These are phyloP conservation scores for Pseudopipra pipra DNA, from an alignment of 2,113 vertebrate species.

Conservation along the genomic window DNA sequence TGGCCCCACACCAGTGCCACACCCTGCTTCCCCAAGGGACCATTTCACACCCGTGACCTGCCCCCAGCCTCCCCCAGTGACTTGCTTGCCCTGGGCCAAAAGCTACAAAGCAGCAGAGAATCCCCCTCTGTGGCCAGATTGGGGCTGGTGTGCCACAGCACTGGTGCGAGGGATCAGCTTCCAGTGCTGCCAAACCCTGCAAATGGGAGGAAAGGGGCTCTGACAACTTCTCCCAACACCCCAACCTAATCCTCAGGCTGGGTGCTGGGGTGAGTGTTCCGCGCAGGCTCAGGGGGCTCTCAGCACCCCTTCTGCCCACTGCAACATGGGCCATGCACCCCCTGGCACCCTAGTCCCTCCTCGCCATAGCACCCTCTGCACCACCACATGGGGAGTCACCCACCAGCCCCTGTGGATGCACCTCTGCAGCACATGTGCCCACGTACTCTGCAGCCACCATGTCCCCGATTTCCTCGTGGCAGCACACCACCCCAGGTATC, in stretches of 20 bases:
- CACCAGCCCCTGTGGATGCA: too few relatives aligned
- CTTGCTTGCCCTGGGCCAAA: background rate
- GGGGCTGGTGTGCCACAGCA: background rate
- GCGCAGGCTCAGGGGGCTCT: background rate
- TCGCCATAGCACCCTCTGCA: accelerated
- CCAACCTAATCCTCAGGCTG: background rate
- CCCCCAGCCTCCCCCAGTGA: background rate
- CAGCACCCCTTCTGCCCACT: background rate
- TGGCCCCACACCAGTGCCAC: background rate
- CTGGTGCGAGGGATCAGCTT: background rate
- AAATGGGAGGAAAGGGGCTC: background rate
- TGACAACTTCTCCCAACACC: background rate
- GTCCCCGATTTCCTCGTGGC: background rate
- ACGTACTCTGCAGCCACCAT: accelerated
- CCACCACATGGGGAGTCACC: accelerated
- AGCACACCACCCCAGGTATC: accelerated
- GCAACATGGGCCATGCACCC: too few relatives aligned
- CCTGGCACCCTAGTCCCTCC: background rate
- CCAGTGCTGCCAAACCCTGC: background rate
- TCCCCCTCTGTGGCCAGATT: background rate
- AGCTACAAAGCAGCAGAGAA: background rate
- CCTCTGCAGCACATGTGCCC: background rate
- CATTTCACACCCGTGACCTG: background rate
- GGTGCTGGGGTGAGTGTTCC: background rate
- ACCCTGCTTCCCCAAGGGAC: background rate